Percentiles rank a stretch among this genome's conserved stretches.
phyloP scores from a whole-genome alignment of 1,140 invertebrate species.

The Rhyzopertha dominica region DNA sequence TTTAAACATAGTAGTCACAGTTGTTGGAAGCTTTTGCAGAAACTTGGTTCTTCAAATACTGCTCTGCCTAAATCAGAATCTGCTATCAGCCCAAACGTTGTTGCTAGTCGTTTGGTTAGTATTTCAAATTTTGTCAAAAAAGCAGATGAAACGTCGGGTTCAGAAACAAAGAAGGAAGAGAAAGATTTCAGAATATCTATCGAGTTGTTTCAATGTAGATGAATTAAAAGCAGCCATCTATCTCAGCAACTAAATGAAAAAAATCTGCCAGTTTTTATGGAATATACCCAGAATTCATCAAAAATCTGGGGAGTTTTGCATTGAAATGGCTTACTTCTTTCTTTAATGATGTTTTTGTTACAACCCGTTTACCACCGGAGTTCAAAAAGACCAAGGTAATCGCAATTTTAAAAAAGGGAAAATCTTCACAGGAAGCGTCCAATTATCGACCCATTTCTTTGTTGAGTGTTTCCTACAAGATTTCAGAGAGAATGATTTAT shows the following conservation, averaged over 20 bases:
- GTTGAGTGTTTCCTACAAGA: not conserved
- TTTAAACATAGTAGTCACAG: not conserved
- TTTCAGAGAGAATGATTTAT: not conserved
- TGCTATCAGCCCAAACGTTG: too few relatives aligned
- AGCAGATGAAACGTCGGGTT: too few relatives aligned
- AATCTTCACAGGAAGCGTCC: not conserved
- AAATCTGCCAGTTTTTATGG: too few relatives aligned
- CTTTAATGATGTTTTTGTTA: too few relatives aligned
- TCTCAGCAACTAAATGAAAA: too few relatives aligned
- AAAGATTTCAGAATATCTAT: not conserved
- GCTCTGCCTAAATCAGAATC: too few relatives aligned
- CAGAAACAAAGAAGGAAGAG: too few relatives aligned
- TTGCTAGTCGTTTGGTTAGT: too few relatives aligned
- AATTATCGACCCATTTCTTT: not conserved
- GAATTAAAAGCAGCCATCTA: not conserved
- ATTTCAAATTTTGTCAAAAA: too few relatives aligned
- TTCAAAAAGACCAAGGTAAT: not conserved
- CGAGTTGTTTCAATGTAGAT: not conserved
- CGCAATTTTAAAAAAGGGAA: not conserved
- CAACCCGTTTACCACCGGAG: not conserved
- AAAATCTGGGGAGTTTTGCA: not conserved
- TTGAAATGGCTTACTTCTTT: slow-evolving; percentile 1
- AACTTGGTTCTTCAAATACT: too few relatives aligned
- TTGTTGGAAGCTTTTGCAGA: not conserved
- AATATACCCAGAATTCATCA: not conserved